Evolutionary conservation across 2,797 vertebrate species (phyloP), one percentile per base, ranked within the genome.

Genomic region (Synaphobranchus kaupii): DNA sequence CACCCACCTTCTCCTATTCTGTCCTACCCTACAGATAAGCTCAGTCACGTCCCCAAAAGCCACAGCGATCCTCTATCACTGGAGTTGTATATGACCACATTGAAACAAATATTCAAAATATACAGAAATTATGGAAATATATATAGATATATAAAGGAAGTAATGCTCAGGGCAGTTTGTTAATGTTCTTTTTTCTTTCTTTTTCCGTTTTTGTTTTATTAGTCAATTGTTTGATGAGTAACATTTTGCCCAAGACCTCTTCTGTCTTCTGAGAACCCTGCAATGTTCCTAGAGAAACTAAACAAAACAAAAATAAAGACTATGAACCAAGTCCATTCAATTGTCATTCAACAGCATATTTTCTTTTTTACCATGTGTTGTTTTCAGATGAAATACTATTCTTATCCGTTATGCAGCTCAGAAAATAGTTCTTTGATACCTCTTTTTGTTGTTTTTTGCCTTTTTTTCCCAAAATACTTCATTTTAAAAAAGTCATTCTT

Each of bases 81-180:
- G 91, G 89, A 93, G 91, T 90, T 92, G 90, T 91, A 93, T 92
- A 95, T 95, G 95, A 94, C 92, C 94, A 97, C 95, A 96, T 92
- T 94, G 94, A 95, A 97, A 96, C 93, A 94, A 96, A 96, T 95
- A 96, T 95, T 96, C 95, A 97, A 96, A 97, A 96, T 96, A 96
- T 96, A 97, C 96, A 97, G 93, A 94, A 96, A 95, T 96, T 91
- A 84, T 95, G 96, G 92, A 96, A 96, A 95, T 95, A 95, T 96
- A 95, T 90, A 92, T 93, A 93, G 63, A 87, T 92, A 95, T 93
- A 95, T 94, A 94, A 94, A 92, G 90, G 94, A 94, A 95, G 93
- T 93, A 92, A 94, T 94, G 94, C 94, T 91, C 94, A 93, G 92
- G 94, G 95, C 94, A 95, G 94, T 94, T 94, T 93, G 91, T 93